phyloP scores from a whole-genome alignment of 2,888 invertebrate species.

The Callyntrura guangdongensis region DNA sequence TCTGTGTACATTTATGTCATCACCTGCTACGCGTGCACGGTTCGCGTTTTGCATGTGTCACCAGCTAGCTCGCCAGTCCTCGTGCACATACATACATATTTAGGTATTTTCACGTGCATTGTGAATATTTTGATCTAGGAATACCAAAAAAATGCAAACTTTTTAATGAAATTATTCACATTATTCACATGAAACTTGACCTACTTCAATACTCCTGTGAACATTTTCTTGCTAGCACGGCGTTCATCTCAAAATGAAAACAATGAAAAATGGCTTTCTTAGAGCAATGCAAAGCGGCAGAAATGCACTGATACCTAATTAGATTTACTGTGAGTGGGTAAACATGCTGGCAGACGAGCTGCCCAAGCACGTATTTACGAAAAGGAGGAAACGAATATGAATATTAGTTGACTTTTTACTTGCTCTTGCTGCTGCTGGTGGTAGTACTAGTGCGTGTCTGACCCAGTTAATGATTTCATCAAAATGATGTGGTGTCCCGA shows the following conservation, averaged over 20 bases:
- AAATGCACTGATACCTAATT: slow-evolving; percentile 51
- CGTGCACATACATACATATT: too few relatives aligned
- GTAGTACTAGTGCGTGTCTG: slow-evolving; percentile 58
- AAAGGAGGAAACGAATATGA: slow-evolving; percentile 7
- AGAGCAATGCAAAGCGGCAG: background rate
- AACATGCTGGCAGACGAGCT: slow-evolving; percentile 49
- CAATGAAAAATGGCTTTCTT: slow-evolving; percentile 57
- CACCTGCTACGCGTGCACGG: too few relatives aligned
- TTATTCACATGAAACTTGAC: slow-evolving; percentile 55
- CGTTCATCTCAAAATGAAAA: slow-evolving; percentile 72
- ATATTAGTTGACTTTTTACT: slow-evolving; percentile 6
- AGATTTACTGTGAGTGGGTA: slow-evolving; percentile 38
- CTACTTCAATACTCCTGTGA: slow-evolving; percentile 59
- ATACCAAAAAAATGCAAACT: slow-evolving; percentile 41
- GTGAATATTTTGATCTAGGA: too few relatives aligned
- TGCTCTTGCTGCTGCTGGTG: slow-evolving; percentile 28
- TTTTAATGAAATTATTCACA: slow-evolving; percentile 64
- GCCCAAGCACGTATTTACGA: background rate
- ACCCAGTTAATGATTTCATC: slow-evolving; percentile 79
- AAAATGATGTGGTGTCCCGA: slow-evolving; percentile 75
- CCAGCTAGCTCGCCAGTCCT: too few relatives aligned
- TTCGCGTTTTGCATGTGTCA: too few relatives aligned
- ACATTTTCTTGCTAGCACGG: slow-evolving; percentile 46
- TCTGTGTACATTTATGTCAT: too few relatives aligned
- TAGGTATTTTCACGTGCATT: too few relatives aligned